Evolutionary conservation across 2,888 invertebrate genomes (phyloP), one percentile per base, ranked within the genome.

Genomic region (Fissipunctia ypsillon): DNA sequence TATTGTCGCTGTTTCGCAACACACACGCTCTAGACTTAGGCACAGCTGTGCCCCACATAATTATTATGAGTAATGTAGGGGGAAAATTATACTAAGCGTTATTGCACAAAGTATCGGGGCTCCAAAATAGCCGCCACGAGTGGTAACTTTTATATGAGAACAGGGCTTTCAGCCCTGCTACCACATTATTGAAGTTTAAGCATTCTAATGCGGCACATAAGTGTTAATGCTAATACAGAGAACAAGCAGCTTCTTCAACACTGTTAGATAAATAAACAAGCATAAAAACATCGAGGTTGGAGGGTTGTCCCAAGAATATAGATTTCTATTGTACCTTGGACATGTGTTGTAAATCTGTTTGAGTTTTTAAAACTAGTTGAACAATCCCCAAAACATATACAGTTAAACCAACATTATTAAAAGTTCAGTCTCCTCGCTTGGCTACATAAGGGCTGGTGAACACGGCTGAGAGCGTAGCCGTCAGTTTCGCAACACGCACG

Each of bases 21-120:
- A 60, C 56, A 79, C 54, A 41, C 19, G 78, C 7, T 80, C 76
- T 82, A 82, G 73, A 82, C 80, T 60, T 64, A 64, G 67, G 22
- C 60, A 73, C 73, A 83, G 68, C 80, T 78, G 80, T 69, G 79
- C 54, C 50, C 80, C 54, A 83, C 83, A 65, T 80, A 48, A 56
- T 69, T 67, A 73, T 73, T 64, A 56, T 59, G 63, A 59, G 63
- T 64, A 64, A 78, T 73, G 63, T 41, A 64, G 31, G 66, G 54
- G 63, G 25, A 68, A 81, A 54, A 54, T 45, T 69, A 66, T 35
- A 52, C 31, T n/a, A 19, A 41, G 68, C 14, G 19, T 41, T 52
- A n/a, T 74, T 52, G 43, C 43, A 45, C 28, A n/a, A 25, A 10
- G 14, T 41, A 72, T 45, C 2, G 31, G 3, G 9, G 66, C 16